Evolutionary conservation across 2,113 vertebrate species (phyloP), one percentile per base, ranked within the genome.

Genomic region (Callionymus lyra): DNA sequence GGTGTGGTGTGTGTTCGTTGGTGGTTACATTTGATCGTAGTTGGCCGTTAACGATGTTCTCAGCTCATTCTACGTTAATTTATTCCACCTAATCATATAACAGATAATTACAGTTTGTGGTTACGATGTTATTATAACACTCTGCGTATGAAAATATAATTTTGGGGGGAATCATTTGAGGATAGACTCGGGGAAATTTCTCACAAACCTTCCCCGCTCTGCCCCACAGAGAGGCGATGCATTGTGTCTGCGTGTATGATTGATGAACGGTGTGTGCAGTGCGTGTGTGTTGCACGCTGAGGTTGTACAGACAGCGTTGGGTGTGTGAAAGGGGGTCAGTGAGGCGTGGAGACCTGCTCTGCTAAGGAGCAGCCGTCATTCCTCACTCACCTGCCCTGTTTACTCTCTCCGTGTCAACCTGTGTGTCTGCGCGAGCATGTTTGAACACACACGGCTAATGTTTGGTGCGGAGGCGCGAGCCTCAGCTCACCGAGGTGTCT

Each of bases 351-450:
- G 75, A 76, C 74, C 73, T 74, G 74, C 71, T 76, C 66, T 46
- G 56, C 73, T 79, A 68, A 79, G 70, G 68, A 77, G 62, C 77
- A 74, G 60, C 58, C 76, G 58, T 79, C 75, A 79, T 84, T 84
- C 72, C 68, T 76, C 78, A 79, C 75, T 84, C 83, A 85, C 82
- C 82, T 85, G 82, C 77, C 57, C 69, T 84, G 83, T 82, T 84
- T 83, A 84, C 74, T 52, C 53, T 76, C 72, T 54, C 42, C 58
- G 53, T 78, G 76, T 81, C 78, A 81, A 68, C 57, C 62, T 65
- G 65, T 55, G 46, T 50, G 37, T 53, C 11, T 47, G 50, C 40
- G 15, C 38, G 50, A 13, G 19, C 10, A 10, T 38, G 47, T 60
- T 50, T 36, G 47, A 49, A 27, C 21, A 17, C 18, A 44, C 41